phyloP scores from a whole-genome alignment of 2,888 invertebrate genomes.

The Tricholauxania praeusta region DNA sequence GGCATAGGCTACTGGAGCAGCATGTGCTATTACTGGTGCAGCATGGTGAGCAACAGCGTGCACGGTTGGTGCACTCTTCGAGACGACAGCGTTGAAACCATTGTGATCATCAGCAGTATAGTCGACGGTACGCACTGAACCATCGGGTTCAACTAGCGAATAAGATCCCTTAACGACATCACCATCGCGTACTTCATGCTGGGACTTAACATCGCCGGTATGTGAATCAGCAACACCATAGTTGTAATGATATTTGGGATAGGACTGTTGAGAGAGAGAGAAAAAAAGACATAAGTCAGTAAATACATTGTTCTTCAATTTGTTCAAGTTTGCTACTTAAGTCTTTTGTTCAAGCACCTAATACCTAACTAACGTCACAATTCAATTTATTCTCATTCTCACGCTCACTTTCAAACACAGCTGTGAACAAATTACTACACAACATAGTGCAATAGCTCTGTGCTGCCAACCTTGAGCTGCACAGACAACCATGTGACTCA shows the following conservation, averaged over 20 bases:
- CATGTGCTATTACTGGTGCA: slow-evolving; percentile 49
- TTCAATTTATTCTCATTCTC: no score
- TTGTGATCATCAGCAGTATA: slow-evolving; percentile 68
- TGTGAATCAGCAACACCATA: slow-evolving; percentile 67
- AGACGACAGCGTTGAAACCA: slow-evolving; percentile 68
- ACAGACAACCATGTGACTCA: slow-evolving; percentile 22
- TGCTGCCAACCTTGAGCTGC: no score
- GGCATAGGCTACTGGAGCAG: slow-evolving; percentile 55
- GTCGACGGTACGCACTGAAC: slow-evolving; percentile 68
- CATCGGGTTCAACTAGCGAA: slow-evolving; percentile 68
- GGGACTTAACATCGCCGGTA: slow-evolving; percentile 68
- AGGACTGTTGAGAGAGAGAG: slow-evolving; percentile 54
- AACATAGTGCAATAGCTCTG: no score
- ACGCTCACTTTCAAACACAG: neutral
- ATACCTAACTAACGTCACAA: no score
- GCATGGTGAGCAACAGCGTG: slow-evolving; percentile 54
- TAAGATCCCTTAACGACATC: slow-evolving; percentile 69
- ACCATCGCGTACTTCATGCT: slow-evolving; percentile 68
- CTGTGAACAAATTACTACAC: no score
- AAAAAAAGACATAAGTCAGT: neutral
- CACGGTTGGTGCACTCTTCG: slow-evolving; percentile 66
- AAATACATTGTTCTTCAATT: no score
- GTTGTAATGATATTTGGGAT: slow-evolving; percentile 68
- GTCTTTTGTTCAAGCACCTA: no score
- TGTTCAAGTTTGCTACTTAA: no score